Evolutionary conservation across 1,140 invertebrate genomes (phyloP).

Genomic region (Drosophila mayri): DNA sequence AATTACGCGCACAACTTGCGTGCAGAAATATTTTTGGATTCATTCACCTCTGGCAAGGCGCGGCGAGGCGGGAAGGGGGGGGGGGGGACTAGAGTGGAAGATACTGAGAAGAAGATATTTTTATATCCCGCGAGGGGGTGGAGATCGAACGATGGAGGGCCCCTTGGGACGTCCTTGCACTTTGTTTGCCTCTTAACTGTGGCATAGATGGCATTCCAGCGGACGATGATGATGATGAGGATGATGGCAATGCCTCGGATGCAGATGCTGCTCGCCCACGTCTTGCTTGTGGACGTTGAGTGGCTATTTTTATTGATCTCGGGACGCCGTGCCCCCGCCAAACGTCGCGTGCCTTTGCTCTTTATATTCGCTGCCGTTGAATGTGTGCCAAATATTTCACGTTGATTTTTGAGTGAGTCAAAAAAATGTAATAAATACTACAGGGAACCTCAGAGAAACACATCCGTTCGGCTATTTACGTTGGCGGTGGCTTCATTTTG

Average conservation of each 20-base stretch:
- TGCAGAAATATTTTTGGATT: constrained; percentile 75
- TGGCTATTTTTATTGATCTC: constrained; percentile 52
- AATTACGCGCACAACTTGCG: constrained; percentile 72
- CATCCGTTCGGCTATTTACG: constrained; percentile 14
- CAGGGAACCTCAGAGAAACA: constrained; percentile 17
- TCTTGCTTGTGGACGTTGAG: constrained; percentile 31
- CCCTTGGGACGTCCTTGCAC: constrained; percentile 57
- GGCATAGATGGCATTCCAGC: constrained; percentile 51
- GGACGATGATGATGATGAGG: constrained; percentile 23
- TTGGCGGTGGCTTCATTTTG: constrained; percentile 26
- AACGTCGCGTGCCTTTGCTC: constrained; percentile 46
- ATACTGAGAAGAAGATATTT: constrained; percentile 53
- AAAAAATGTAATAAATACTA: constrained; percentile 56
- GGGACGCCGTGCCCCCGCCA: constrained; percentile 44
- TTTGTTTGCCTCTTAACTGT: constrained; percentile 58
- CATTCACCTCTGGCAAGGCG: constrained; percentile 61
- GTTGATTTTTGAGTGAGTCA: constrained; percentile 50
- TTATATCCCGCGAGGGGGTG: constrained; percentile 33
- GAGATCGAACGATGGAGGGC: constrained; percentile 9
- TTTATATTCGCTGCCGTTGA: constrained; percentile 47
- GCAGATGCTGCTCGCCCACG: constrained; percentile 41
- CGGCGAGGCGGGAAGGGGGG: too few relatives aligned
- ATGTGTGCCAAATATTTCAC: constrained; percentile 74
- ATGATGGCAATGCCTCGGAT: constrained; percentile 13
- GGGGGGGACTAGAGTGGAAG: not conserved